Evolutionary conservation across 2,888 invertebrate species (phyloP), one percentile per base, ranked within the genome.

Genomic region (Amphipyra tragopoginis): DNA sequence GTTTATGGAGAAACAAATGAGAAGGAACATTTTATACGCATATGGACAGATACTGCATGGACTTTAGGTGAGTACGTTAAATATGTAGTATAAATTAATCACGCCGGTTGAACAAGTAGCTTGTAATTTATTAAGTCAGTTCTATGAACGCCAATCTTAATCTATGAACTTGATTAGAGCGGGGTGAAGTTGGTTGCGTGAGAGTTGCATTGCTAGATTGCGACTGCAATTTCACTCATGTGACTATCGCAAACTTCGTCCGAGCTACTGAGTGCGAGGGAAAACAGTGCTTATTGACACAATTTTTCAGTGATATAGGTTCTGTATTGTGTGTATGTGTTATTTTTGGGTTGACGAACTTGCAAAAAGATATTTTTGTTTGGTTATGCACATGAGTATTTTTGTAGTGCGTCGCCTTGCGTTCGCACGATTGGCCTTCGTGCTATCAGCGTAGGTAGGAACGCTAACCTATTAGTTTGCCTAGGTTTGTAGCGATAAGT

Each of bases 81-180:
- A 60, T 71, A 54, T 50, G n/a, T 44, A 34, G n/a, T 61, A 34
- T 58, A n/a, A n/a, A 75, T 64, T 57, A 69, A 66, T 78, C 54
- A 60, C 64, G 70, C 40, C 49, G 26, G 11, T 13, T 10, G 62
- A 59, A 54, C 63, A 56, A 66, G 68, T n/a, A 44, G 70, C 69
- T 63, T 63, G 73, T 74, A 73, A 77, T 79, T 78, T 76, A 75
- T 78, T 79, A 67, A 67, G 82, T 81, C 79, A 72, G 79, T 86
- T 84, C 84, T 85, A 84, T 83, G 87, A 85, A 89, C 85, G 92
- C 90, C 92, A 92, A 90, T 93, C 91, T 87, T 92, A 93, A 93
- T 94, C 93, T 93, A 92, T 94, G 94, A 94, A 93, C 93, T 94
- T 93, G 94, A 92, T 93, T 92, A 90, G 80, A 88, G 74, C 81